phyloP scores from a whole-genome alignment of 2,113 vertebrate genomes.

The Noctilio leporinus region DNA sequence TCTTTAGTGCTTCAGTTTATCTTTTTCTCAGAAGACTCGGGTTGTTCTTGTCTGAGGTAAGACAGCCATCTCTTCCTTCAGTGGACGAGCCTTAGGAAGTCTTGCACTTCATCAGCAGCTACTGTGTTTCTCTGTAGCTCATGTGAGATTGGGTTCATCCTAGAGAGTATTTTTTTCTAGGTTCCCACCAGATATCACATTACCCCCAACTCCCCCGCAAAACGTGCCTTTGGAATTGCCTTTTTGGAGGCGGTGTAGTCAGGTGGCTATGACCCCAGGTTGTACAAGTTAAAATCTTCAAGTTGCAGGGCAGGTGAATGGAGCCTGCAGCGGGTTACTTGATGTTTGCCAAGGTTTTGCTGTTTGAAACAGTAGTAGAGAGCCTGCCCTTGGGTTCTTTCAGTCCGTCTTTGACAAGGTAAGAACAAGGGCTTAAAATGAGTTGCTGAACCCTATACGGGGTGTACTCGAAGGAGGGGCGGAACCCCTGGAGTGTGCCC shows the following conservation, averaged over 20 bases:
- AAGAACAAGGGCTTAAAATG: neutral
- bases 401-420: neutral
- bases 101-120: neutral
- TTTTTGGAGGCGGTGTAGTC: neutral
- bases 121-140: neutral
- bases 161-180: neutral
- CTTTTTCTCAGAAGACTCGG: neutral
- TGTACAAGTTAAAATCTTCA: neutral
- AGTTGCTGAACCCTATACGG: neutral
- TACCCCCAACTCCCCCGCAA: neutral
- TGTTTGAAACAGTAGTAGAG: neutral
- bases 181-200: neutral
- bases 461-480: neutral
- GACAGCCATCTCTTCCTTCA: neutral
- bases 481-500: neutral
- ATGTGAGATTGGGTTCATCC: neutral
- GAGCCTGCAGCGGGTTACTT: neutral
- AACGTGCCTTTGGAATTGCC: neutral
- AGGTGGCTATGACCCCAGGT: neutral
- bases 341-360: neutral
- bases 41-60: neutral
- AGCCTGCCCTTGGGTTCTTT: neutral
- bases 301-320: neutral
- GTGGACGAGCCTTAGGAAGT: neutral
- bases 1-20: neutral